Percentiles rank a stretch among this genome's conserved stretches.
These are phyloP conservation scores for Odontamblyopus lacepedii DNA, from an alignment of 2,797 vertebrate genomes.

Conservation along the genomic window DNA sequence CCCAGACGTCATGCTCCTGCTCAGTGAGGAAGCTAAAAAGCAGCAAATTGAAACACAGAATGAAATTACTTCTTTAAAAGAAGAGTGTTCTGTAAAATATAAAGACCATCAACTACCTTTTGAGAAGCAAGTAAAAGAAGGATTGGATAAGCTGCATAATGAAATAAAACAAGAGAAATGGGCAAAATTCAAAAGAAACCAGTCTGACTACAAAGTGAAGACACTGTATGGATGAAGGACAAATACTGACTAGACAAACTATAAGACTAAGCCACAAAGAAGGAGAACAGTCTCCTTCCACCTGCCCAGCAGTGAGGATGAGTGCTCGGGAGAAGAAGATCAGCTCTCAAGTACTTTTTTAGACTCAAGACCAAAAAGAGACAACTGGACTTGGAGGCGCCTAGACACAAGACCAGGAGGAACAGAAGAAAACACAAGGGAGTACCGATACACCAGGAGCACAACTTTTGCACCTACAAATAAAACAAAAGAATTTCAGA, in stretches of 20 bases:
- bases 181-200: background rate
- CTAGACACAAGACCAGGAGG: background rate
- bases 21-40: background rate
- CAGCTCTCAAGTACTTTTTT: slow-evolving; percentile 11
- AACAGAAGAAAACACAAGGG: background rate
- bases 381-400: background rate
- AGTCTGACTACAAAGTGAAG: background rate
- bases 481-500: background rate
- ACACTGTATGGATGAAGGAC: background rate
- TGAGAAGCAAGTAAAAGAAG: background rate
- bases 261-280: background rate
- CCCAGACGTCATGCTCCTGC: background rate
- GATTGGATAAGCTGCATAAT: background rate
- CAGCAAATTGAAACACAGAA: background rate
- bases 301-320: background rate
- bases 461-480: background rate
- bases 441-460: background rate
- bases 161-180: background rate
- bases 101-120: background rate
- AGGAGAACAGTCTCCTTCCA: background rate
- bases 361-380: background rate
- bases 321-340: slow-evolving; percentile 17
- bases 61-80: background rate
- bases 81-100: background rate
- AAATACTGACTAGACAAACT: background rate